A percentile compares a stretch with the other conserved stretches of the same genome.
phyloP scores from a whole-genome alignment of 2,113 vertebrate genomes.

The Gulo gulo region DNA sequence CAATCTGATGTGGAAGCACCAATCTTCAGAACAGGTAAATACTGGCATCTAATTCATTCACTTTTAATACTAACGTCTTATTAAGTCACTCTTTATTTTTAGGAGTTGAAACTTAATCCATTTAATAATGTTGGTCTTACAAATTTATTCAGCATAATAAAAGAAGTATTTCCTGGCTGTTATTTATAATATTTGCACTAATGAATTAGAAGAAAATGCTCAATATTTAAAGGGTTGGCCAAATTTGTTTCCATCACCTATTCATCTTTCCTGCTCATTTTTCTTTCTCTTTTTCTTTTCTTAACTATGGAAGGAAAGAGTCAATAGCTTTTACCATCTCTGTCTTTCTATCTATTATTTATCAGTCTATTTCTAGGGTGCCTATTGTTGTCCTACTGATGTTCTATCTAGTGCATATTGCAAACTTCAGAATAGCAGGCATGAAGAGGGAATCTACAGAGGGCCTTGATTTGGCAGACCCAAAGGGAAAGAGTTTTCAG shows the following conservation, averaged over 20 bases:
- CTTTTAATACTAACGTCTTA: neutral
- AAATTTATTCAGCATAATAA: neutral
- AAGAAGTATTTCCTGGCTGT: neutral
- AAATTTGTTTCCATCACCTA: neutral
- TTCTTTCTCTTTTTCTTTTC: neutral
- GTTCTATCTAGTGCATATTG: neutral
- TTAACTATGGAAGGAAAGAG: neutral
- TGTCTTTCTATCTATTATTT: slow-evolving; percentile 53
- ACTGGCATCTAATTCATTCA: neutral
- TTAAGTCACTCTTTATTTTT: neutral
- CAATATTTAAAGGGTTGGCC: neutral
- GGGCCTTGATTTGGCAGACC: slow-evolving; percentile 29
- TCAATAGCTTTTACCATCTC: neutral
- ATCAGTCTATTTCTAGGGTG: neutral
- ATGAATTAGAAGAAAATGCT: neutral
- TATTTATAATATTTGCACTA: neutral
- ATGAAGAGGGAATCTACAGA: neutral
- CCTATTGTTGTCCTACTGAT: neutral
- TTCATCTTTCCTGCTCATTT: neutral
- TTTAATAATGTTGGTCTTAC: neutral
- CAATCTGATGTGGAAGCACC: neutral
- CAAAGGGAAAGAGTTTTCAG: slow-evolving; percentile 25
- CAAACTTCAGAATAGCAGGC: slow-evolving; percentile 35
- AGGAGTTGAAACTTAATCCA: neutral
- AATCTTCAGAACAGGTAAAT: neutral